These are phyloP conservation scores for Limosa lapponica DNA, from an alignment of 2,797 vertebrate species.

Conservation along the genomic window DNA sequence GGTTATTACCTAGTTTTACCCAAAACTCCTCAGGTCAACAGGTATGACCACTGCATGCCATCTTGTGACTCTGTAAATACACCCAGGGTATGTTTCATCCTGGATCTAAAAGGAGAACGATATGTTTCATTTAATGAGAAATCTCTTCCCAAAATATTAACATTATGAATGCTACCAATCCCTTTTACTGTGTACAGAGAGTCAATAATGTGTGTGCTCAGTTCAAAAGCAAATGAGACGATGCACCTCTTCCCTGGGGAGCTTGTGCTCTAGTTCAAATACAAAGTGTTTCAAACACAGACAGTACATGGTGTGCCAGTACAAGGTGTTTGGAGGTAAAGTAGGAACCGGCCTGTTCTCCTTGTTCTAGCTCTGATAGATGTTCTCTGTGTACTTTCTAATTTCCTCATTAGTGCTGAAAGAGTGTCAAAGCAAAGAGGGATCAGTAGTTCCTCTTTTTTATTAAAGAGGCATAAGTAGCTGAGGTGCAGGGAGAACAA, in stretches of 20 bases:
- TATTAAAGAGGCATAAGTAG: background rate
- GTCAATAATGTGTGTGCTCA: background rate
- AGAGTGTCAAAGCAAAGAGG: background rate
- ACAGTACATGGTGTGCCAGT: background rate
- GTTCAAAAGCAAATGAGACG: background rate
- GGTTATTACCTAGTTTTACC: background rate
- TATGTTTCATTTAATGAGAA: background rate
- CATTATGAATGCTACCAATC: background rate
- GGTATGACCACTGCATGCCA: background rate
- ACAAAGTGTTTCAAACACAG: background rate
- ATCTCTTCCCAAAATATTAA: background rate
- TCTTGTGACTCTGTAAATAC: background rate
- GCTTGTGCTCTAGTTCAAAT: background rate
- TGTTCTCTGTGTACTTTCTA: background rate
- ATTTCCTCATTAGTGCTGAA: slow-evolving; percentile 1
- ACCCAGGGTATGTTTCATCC: background rate
- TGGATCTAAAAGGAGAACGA: background rate
- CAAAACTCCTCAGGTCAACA: background rate
- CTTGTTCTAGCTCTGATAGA: background rate
- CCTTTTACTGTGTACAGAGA: background rate
- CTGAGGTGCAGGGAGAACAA: background rate
- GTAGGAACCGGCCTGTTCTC: background rate
- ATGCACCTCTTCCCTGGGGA: background rate
- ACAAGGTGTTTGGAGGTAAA: background rate
- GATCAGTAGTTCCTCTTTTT: background rate